Percentiles rank a stretch among this genome's conserved stretches.
Conservation (phyloP, 2,888 invertebrate genomes). For the Tineola bisselliella region DNA sequence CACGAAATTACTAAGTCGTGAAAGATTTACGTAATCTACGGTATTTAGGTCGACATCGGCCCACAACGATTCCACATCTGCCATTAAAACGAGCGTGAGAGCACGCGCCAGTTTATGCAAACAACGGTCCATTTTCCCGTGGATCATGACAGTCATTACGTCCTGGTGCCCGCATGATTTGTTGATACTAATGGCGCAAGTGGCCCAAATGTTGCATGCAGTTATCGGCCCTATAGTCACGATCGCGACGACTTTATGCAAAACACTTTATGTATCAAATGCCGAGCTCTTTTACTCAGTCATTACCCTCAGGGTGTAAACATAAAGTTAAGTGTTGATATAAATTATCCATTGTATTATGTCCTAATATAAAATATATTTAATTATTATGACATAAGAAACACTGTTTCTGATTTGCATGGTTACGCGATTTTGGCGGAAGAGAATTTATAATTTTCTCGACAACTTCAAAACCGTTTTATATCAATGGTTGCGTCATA, state of each 20-base stretch:
- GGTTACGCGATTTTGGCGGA: constrained; percentile 14
- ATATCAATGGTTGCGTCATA: constrained; percentile 9
- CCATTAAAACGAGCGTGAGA: constrained; percentile 49
- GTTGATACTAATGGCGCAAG: constrained; percentile 38
- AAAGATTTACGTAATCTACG: constrained; percentile 26
- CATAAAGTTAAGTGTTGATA: background rate
- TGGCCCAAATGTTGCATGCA: constrained; percentile 36
- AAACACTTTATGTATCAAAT: constrained; percentile 18
- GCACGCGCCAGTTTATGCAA: constrained; percentile 45
- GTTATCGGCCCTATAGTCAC: constrained; percentile 46
- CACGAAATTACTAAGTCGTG: constrained; percentile 28
- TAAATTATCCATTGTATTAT: background rate
- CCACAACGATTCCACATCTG: constrained; percentile 26
- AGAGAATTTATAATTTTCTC: constrained; percentile 14
- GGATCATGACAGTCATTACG: constrained; percentile 48
- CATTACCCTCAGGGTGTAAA: constrained; percentile 29
- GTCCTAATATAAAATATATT: background rate
- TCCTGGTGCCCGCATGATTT: constrained; percentile 24
- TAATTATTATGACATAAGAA: constrained; percentile 5
- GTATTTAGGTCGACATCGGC: constrained; percentile 35
- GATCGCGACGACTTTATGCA: constrained; percentile 41
- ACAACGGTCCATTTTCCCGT: constrained; percentile 43
- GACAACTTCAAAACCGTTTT: constrained; percentile 7
- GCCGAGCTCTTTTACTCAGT: constrained; percentile 34
- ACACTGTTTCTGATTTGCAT: constrained; percentile 14